Evolutionary conservation across 2,888 invertebrate genomes (phyloP), one percentile per base, ranked within the genome.

Genomic region (Caenorhabditis becei): DNA sequence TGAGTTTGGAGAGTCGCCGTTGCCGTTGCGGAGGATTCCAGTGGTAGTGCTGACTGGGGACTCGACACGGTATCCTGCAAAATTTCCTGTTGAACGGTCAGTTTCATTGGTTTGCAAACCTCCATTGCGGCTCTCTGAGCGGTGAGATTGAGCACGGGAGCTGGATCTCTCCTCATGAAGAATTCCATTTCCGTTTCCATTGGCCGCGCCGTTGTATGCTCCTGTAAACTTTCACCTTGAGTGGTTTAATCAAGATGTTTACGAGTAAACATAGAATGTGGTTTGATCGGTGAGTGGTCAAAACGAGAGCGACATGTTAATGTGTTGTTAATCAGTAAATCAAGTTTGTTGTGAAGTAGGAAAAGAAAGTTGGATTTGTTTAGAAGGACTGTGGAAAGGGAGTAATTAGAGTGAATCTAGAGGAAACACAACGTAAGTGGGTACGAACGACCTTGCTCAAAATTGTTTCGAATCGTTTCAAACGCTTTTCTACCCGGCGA

Each of bases 51-150:
- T 86, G n/a, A 83, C 80, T 37, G 87, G 87, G 5, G 87, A 87
- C 10, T 87, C 87, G 16, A 87, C 87, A 37, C 87, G 87, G 67
- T 87, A 87, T 56, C 83, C 85, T 83, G 78, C 32, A 66, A 62
- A 49, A 49, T 53, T 11, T 53, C 3, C 10, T 32, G 5, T 28
- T 56, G 26, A 16, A 14, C 8, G 0, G 2, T n/a, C 2, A 44
- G 11, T 53, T 41, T 4, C 14, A n/a, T 8, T 37, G 5, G 32
- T 14, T 41, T 5, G 7, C 10, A 11, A 47, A 70, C 54, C 69
- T 74, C 82, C 85, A 63, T 83, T 84, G 53, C 83, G 77, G 44
- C 80, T 80, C 49, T 85, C 85, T 35, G 83, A 80, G 54, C 74
- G 71, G 51, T 83, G 80, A 51, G 79, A 78, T 66, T 78, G 78